Evolutionary conservation across 35 echinoderm and acorn worm genomes (phyloP).

Genomic region (Hemicentrotus pulcherrimus): DNA sequence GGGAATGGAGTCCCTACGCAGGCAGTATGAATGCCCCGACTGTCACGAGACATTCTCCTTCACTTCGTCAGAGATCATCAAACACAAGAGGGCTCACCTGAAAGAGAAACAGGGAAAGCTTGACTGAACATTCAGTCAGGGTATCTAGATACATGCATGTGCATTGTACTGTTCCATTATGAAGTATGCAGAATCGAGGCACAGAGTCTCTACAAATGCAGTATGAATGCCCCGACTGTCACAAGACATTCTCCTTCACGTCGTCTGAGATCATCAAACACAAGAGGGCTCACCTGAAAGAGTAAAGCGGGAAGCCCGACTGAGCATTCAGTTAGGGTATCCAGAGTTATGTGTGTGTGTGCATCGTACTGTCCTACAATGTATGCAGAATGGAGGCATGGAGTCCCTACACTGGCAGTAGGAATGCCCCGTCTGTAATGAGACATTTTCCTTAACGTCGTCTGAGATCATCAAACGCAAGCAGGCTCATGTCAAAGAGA

Average conservation of each 20-base stretch:
- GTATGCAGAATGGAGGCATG: not conserved
- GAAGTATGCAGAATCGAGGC: not conserved
- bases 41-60: slow-evolving; percentile 85
- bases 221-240: slow-evolving; percentile 74
- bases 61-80: slow-evolving; percentile 80
- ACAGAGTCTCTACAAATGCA: slow-evolving; percentile 58
- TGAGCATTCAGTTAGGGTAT: not conserved
- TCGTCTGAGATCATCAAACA: slow-evolving; percentile 88
- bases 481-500: slow-evolving; percentile 54
- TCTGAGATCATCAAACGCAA: slow-evolving; percentile 92
- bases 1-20: slow-evolving; percentile 59
- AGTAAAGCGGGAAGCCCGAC: not conserved
- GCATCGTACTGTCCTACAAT: not conserved
- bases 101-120: not conserved
- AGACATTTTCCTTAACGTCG: slow-evolving; percentile 73
- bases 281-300: slow-evolving; percentile 63
- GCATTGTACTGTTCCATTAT: not conserved
- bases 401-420: slow-evolving; percentile 61
- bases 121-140: not conserved
- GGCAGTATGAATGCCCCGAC: slow-evolving; percentile 65
- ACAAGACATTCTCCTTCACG: slow-evolving; percentile 80
- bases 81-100: slow-evolving; percentile 77
- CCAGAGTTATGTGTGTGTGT: not conserved
- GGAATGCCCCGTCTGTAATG: slow-evolving; percentile 64
- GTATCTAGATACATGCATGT: not conserved